These are phyloP conservation scores for Stenotaenia linearis DNA, from an alignment of 2,888 invertebrate species.

Conservation along the genomic window DNA sequence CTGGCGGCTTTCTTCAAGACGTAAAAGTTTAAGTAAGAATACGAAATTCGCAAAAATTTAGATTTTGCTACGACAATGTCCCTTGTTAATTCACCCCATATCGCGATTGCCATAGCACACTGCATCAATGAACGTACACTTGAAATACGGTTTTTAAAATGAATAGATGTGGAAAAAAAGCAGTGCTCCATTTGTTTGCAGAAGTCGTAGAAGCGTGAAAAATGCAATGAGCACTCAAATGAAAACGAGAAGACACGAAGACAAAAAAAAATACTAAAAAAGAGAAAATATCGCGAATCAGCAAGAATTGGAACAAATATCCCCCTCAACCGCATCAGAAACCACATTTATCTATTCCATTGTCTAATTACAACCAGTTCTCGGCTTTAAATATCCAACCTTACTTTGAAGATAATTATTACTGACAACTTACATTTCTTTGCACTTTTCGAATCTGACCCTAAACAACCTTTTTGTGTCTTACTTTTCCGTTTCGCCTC, in stretches of 20 bases:
- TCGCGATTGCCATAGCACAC: too few species aligned
- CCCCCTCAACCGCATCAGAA: background rate
- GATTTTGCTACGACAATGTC: too few species aligned
- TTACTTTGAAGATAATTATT: background rate
- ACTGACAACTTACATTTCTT: background rate
- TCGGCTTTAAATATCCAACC: background rate
- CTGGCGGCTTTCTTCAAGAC: too few species aligned
- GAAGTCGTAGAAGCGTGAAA: background rate
- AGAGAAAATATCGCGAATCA: background rate
- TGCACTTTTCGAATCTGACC: constrained; percentile 2
- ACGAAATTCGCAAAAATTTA: too few species aligned
- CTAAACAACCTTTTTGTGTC: background rate
- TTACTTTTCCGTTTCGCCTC: background rate
- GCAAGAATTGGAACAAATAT: background rate
- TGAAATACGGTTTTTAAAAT: background rate
- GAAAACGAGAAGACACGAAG: background rate
- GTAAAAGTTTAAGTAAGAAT: too few species aligned
- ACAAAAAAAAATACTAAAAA: background rate
- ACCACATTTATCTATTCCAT: background rate
- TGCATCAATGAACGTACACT: background rate
- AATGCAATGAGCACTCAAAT: constrained; percentile 2
- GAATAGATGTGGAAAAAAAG: background rate
- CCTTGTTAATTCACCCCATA: too few species aligned
- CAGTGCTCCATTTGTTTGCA: background rate
- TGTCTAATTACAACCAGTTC: background rate